These are phyloP conservation scores for Diarsia mendica DNA, from an alignment of 2,888 invertebrate genomes.

Conservation along the genomic window DNA sequence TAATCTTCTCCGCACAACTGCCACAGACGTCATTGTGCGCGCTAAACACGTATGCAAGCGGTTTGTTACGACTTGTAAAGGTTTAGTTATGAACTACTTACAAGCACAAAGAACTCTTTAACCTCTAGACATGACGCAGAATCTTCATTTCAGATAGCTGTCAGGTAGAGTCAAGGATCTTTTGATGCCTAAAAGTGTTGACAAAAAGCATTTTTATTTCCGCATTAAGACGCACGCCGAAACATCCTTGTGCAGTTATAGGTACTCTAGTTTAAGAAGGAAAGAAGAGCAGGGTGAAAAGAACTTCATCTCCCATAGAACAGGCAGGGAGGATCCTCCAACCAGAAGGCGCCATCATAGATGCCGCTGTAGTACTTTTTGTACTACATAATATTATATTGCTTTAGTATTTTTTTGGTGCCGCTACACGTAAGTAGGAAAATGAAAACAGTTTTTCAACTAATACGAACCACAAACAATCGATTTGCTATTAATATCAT, in stretches of 20 bases:
- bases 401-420: background rate
- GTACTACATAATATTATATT: background rate
- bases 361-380: background rate
- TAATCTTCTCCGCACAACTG: slow-evolving; percentile 25
- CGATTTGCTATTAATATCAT: too few species aligned
- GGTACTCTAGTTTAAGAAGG: background rate
- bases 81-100: background rate
- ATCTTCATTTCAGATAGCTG: background rate
- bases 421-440: background rate
- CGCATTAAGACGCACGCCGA: background rate
- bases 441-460: background rate
- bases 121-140: background rate
- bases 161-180: background rate
- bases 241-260: background rate
- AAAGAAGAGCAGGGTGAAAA: background rate
- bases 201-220: background rate
- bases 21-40: slow-evolving; percentile 19
- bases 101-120: background rate
- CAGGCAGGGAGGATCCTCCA: background rate
- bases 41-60: background rate
- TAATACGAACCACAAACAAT: background rate
- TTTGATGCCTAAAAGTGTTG: background rate
- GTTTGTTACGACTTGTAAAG: slow-evolving; percentile 3
- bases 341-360: background rate
- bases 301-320: background rate